These are phyloP conservation scores for Rhinolophus ferrumequinum DNA, from an alignment of 2,113 vertebrate genomes.

Conservation along the genomic window DNA sequence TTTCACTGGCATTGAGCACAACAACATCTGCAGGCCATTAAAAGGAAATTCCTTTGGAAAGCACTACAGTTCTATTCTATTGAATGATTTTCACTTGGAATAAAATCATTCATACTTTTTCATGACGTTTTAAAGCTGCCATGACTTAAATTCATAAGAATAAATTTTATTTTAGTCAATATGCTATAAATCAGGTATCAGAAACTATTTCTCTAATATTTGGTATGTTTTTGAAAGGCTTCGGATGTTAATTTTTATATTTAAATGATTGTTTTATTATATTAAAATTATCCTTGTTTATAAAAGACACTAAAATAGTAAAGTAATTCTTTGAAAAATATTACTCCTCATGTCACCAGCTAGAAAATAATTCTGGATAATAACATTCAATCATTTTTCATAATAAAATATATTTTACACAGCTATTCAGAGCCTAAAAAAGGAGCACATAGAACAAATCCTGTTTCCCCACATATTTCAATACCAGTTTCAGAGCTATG, in stretches of 20 bases:
- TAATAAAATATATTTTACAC: not conserved
- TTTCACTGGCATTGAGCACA: conserved; percentile 60
- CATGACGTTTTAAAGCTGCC: conserved; percentile 22
- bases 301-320: not conserved
- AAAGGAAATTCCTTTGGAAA: conserved; percentile 63
- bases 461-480: not conserved
- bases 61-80: conserved; percentile 8
- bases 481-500: conserved; percentile 12
- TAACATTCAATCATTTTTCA: not conserved
- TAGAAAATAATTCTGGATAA: conserved; percentile 36
- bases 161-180: conserved; percentile 36
- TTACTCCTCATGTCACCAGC: not conserved
- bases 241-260: conserved; percentile 9
- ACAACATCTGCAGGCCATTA: conserved; percentile 65
- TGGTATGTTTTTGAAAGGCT: not conserved
- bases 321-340: conserved; percentile 21
- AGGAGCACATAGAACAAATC: not conserved
- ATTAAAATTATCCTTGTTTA: conserved; percentile 1
- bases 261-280: not conserved
- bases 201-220: not conserved
- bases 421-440: not conserved
- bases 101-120: conserved; percentile 38
- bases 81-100: conserved; percentile 42
- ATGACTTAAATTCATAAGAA: conserved; percentile 41
- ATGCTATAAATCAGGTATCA: not conserved